Percentiles rank a stretch among this genome's conserved stretches.
Conservation (phyloP, 2,888 invertebrate species). For the Drosophila ezoana region DNA sequence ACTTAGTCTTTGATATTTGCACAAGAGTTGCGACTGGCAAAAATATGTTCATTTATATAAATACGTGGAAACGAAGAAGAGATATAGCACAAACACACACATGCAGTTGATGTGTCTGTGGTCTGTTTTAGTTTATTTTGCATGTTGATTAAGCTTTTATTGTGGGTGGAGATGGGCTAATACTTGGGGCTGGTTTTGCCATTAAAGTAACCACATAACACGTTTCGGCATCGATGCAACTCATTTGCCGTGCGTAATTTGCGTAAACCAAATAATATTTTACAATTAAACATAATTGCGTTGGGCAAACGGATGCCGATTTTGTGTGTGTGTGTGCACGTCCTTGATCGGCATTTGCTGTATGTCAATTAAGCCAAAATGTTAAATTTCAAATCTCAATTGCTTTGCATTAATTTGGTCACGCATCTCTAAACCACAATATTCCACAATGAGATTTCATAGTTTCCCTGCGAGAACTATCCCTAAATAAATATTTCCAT, state of each 20-base stretch:
- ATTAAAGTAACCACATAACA: constrained; percentile 54
- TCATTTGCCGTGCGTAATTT: constrained; percentile 66
- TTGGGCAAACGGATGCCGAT: constrained; percentile 45
- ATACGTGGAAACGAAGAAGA: not conserved
- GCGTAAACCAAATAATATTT: constrained; percentile 71
- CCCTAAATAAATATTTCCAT: constrained; percentile 2
- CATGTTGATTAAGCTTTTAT: constrained; percentile 17
- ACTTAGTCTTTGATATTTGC: constrained; percentile 18
- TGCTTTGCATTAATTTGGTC: constrained; percentile 36
- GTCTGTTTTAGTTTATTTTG: constrained; percentile 38
- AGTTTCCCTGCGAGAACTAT: constrained; percentile 6
- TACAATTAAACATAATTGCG: constrained; percentile 73
- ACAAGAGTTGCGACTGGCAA: constrained; percentile 3
- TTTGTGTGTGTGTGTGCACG: constrained; percentile 20
- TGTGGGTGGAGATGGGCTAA: not conserved
- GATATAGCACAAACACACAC: not conserved
- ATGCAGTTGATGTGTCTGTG: constrained; percentile 28
- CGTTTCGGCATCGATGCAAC: constrained; percentile 43
- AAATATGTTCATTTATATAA: constrained; percentile 29
- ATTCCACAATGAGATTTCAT: constrained; percentile 9
- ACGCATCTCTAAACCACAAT: constrained; percentile 20
- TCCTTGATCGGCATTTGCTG: constrained; percentile 43
- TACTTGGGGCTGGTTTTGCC: constrained; percentile 5
- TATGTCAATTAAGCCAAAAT: constrained; percentile 39
- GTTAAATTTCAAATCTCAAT: constrained; percentile 33